Base-by-base conservation (phyloP, 2,888 invertebrate genomes). In the Pristionchus mayeri region DNA sequence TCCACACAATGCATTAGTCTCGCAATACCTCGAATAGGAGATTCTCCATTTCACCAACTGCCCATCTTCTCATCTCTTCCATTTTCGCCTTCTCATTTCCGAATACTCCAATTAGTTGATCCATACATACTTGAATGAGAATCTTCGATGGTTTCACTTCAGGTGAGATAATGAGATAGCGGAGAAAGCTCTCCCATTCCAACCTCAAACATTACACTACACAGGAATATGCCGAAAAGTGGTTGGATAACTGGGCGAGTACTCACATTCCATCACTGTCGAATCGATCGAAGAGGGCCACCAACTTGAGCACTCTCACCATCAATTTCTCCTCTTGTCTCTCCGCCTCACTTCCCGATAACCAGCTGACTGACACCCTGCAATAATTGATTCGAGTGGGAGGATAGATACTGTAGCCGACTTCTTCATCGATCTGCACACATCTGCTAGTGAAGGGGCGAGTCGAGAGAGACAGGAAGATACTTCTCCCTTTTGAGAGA, bases 181-280 rank as follows among this genome's bases (percentile, higher is more conserved):
- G 54, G 13, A 80, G 37, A 11, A 80, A 40, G 11, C 2, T 18
- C 44, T 80, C 80, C 80, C 54, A 80, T 80, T 54, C 57, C 37
- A 4, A 21, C 57, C 80, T 57, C 6, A 80, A 80, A 7, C 18
- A 71, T 2, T 30, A 67, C 0, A 21, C 37, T 21, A 37, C 0
- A n/a, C n/a, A n/a, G n/a, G n/a, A n/a, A n/a, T n/a, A n/a, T n/a
- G n/a, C n/a, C n/a, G n/a, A n/a, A n/a, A n/a, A n/a, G n/a, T n/a
- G n/a, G n/a, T n/a, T n/a, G n/a, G 21, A 16, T 18, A 34, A 63
- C 48, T 78, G 21, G n/a, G n/a, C n/a, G 7, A 13, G 1, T 16
- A 50, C 78, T 78, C 50, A 80, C 80, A 54, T 80, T 80, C 40
- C 80, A 57, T 54, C 54, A 24, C 37, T 34, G 21, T 80, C 80